These are phyloP conservation scores for Oophaga sylvatica DNA, from an alignment of 2,797 vertebrate genomes.

Conservation along the genomic window DNA sequence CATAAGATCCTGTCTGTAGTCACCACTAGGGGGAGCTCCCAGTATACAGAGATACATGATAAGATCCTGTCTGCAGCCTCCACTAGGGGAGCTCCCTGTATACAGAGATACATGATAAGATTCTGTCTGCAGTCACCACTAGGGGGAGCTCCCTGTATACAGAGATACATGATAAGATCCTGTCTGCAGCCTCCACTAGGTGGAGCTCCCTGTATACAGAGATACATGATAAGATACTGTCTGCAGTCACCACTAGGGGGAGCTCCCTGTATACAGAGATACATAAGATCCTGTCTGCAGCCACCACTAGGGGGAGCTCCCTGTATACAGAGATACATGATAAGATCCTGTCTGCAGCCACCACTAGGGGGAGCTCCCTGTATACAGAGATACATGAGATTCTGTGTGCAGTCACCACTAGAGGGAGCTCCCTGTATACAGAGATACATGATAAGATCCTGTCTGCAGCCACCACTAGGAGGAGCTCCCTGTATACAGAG, in stretches of 20 bases:
- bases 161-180: too few species aligned
- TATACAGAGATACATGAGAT: too few species aligned
- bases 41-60: neutral
- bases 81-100: neutral
- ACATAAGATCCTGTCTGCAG: neutral
- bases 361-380: neutral
- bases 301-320: neutral
- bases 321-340: neutral
- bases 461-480: neutral
- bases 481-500: neutral
- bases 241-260: neutral
- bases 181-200: neutral
- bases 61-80: neutral
- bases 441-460: too few species aligned
- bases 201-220: neutral
- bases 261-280: neutral
- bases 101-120: too few species aligned
- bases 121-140: neutral
- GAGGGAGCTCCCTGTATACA: neutral
- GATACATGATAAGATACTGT: too few species aligned
- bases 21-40: neutral
- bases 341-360: neutral
- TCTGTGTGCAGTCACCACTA: neutral
- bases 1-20: neutral
- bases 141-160: neutral